Evolutionary conservation across 2,888 invertebrate species (phyloP).

Genomic region (Aricia artaxerxes): DNA sequence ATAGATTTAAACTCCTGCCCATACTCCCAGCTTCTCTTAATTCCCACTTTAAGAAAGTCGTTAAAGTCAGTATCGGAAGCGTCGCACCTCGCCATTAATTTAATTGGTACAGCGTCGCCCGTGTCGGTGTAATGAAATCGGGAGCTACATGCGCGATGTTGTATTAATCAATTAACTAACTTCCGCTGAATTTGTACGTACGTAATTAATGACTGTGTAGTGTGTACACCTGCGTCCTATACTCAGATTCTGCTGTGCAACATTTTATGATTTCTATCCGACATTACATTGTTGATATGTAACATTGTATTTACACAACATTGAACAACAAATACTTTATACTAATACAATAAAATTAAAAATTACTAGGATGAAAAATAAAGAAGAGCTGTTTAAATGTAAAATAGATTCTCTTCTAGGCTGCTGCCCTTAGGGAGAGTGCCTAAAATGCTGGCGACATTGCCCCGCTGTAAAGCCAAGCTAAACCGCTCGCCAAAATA

Average conservation of each 20-base stretch:
- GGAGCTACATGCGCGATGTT: constrained; percentile 43
- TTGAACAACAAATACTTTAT: too few relatives aligned
- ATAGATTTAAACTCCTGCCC: neutral
- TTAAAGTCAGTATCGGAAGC: constrained; percentile 39
- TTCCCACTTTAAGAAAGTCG: constrained; percentile 34
- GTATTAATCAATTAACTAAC: constrained; percentile 62
- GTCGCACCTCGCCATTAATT: constrained; percentile 51
- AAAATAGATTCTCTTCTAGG: too few relatives aligned
- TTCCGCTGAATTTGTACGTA: constrained; percentile 56
- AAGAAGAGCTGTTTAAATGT: too few relatives aligned
- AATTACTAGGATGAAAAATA: too few relatives aligned
- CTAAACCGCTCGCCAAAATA: too few relatives aligned
- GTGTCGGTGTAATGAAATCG: constrained; percentile 56
- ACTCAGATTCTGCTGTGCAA: constrained; percentile 12
- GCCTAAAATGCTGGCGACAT: too few relatives aligned
- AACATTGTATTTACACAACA: too few relatives aligned
- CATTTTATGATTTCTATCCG: neutral
- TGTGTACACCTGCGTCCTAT: constrained; percentile 58
- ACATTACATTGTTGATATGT: neutral
- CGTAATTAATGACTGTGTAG: constrained; percentile 65
- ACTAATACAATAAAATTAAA: too few relatives aligned
- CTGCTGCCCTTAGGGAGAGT: too few relatives aligned
- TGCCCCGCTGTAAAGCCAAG: too few relatives aligned
- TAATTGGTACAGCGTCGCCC: constrained; percentile 55
- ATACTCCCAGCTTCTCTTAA: neutral